phyloP scores from a whole-genome alignment of 2,797 vertebrate species.

The Percopsis omiscomaycus region DNA sequence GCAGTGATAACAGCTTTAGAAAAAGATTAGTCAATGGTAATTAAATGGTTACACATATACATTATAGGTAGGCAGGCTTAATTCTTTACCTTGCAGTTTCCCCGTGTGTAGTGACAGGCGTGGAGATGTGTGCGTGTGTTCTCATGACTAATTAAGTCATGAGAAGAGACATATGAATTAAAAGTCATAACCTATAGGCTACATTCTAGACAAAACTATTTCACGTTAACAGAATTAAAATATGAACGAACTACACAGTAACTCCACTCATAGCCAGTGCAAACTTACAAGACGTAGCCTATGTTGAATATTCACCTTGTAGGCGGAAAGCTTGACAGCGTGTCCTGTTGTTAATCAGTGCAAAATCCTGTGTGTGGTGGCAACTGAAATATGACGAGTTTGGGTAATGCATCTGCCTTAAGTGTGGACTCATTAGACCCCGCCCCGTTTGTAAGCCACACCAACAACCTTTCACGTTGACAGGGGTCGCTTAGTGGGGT shows the following conservation, averaged over 20 bases:
- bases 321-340: background rate
- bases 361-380: conserved; percentile 37
- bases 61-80: too few species aligned
- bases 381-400: conserved; percentile 26
- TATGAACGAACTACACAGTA: conserved; percentile 1
- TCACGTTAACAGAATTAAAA: background rate
- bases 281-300: conserved; percentile 4
- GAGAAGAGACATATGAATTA: too few species aligned
- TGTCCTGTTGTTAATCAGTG: conserved; percentile 17
- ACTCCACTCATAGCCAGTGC: conserved; percentile 32
- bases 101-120: too few species aligned
- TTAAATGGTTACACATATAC: too few species aligned
- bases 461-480: too few species aligned
- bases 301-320: background rate
- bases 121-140: too few species aligned
- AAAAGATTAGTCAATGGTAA: too few species aligned
- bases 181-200: too few species aligned
- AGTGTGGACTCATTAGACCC: conserved; percentile 22
- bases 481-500: too few species aligned
- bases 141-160: too few species aligned
- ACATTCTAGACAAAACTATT: background rate
- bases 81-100: too few species aligned
- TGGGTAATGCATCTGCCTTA: conserved; percentile 8
- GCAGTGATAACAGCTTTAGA: background rate
- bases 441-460: conserved; percentile 26